Evolutionary conservation across 2,797 vertebrate species (phyloP), one percentile per base, ranked within the genome.

Genomic region (Hyperoplus lanceolatus): DNA sequence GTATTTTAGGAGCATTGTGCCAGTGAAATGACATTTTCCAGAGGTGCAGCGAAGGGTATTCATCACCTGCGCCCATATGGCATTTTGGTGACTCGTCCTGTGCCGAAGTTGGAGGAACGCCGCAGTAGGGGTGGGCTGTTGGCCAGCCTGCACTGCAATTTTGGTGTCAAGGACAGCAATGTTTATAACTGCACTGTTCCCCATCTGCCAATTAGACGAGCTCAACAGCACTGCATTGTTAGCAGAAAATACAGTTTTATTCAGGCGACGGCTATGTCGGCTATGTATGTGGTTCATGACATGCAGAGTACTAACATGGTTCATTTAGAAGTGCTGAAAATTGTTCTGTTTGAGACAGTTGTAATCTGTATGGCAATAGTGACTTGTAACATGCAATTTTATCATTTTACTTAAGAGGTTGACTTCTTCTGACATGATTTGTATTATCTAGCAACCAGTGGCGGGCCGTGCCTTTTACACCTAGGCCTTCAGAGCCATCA

Each of bases 51-150:
- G 58, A 80, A 38, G 62, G 21, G 62, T 70, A 79, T 82, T 84
- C 63, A 83, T 82, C 75, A 76, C 73, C 70, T 70, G 51, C 58
- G 14, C 60, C 64, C 58, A 77, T 80, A 73, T 89, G 62, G 81
- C 83, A 86, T 85, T 85, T 86, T 73, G 83, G 64, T 81, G 73
- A 79, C 58, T 82, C 21, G 66, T 58, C 41, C 70, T 80, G 46
- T 53, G 51, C 77, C 18, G 41, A 73, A 61, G 60, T 79, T 67
- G 66, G 76, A 81, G 59, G 67, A 72, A 53, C 72, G 54, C 15
- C n/a, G 1, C 67, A 71, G 63, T 45, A 49, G 70, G 60, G 46
- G 42, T 60, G 66, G 69, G 48, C 68, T 79, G 71, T 3, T 63
- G 62, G 68, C 13, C 10, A 81, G 42, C 75, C 36, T 75, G 54